Base-by-base conservation (phyloP, 2,888 invertebrate species). In the Odiellus spinosus region DNA sequence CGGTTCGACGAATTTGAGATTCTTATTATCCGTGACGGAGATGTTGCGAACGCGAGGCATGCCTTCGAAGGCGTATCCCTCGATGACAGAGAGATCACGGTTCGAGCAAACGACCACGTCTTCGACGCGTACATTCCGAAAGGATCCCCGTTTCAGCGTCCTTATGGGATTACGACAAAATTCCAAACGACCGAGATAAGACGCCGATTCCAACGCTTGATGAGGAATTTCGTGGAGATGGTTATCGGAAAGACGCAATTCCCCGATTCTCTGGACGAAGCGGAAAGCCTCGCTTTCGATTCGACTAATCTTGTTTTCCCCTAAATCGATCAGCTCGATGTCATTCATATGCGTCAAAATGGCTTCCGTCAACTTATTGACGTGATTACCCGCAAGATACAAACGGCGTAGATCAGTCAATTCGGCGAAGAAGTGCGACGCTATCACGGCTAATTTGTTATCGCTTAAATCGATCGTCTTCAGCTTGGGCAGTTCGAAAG, bases 251-350 rank as follows among this genome's bases (percentile, higher is more conserved):
- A 58, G 44, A 39, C 54, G 49, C 35, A 58, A 45, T 32, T 49
- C 42, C 11, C 50, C 47, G 33, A 57, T 53, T 36, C 21, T 39
- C 11, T 54, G 53, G 36, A 58, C 53, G 18, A 54, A 56, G 34
- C 53, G 53, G 18, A 58, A 56, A 17, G 55, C 53, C 19, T 51
- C 50, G n/a, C 55, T 54, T 32, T 58, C 58, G 32, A 58, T 38
- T 11, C 52, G 48, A 15, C 53, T 55, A n/a, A 58, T 45, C 12
- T 39, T 19, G 15, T 45, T 45, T 12, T 21, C 21, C 15, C 11
- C 32, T 5, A 45, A 39, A 20, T 45, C 39, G 12, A 45, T 20
- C 26, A 38, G 38, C 15, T 45, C 39, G 11, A 45, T 26, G 3
- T 20, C 21, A 12, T 19, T 20, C 17, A 21, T 10, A 39, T 45